phyloP scores from a whole-genome alignment of 2,888 invertebrate genomes.

The Eumacrocentrus americanus region DNA sequence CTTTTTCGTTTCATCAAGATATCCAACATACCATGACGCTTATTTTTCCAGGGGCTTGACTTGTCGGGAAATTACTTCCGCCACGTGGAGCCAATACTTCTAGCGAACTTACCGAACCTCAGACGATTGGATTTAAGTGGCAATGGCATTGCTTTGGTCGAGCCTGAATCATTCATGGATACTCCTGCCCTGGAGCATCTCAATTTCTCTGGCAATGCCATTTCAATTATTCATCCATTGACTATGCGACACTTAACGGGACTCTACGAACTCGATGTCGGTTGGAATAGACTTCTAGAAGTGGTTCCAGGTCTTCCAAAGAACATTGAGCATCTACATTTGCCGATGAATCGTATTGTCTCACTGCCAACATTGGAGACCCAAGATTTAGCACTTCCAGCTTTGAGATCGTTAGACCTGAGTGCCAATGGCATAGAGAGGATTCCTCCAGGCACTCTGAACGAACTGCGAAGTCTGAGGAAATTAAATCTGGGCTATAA shows the following conservation, averaged over 20 bases:
- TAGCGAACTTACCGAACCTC: constrained; percentile 77
- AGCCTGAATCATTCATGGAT: constrained; percentile 76
- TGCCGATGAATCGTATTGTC: constrained; percentile 75
- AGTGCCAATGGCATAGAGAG: constrained; percentile 77
- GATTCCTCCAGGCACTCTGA: constrained; percentile 71
- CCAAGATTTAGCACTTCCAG: constrained; percentile 74
- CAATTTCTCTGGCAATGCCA: constrained; percentile 78
- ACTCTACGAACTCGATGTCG: constrained; percentile 80
- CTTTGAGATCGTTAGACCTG: constrained; percentile 75
- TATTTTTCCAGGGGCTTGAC: constrained; percentile 71
- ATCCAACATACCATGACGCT: background rate
- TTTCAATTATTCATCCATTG: constrained; percentile 74
- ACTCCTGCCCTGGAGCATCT: constrained; percentile 78
- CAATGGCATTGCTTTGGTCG: constrained; percentile 74
- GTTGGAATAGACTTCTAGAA: constrained; percentile 74
- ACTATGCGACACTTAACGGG: constrained; percentile 77
- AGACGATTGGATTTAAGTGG: constrained; percentile 78
- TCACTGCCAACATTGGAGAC: constrained; percentile 69
- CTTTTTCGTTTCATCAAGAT: background rate
- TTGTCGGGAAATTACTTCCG: constrained; percentile 77
- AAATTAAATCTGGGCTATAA: constrained; percentile 77
- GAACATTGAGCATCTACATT: constrained; percentile 76
- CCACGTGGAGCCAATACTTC: constrained; percentile 73
- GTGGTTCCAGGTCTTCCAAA: constrained; percentile 80
- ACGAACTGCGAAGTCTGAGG: constrained; percentile 71